A percentile compares a stretch with the other conserved stretches of the same genome.
These are phyloP conservation scores for Coelopa frigida DNA, from an alignment of 1,140 invertebrate species.

Conservation along the genomic window DNA sequence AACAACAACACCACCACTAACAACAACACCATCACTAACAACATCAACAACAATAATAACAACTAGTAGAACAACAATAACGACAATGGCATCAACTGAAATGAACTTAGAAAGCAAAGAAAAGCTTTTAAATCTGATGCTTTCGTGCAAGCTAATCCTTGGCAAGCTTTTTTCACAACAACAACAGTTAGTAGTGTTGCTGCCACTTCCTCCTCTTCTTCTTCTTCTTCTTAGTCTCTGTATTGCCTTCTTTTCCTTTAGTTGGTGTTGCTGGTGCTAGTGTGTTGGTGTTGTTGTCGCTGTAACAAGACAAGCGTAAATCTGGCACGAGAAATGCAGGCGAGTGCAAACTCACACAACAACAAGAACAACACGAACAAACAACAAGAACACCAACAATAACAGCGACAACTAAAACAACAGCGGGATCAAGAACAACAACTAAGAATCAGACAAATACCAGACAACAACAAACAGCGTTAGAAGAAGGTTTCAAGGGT, in stretches of 20 bases:
- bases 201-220: neutral
- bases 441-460: conserved; percentile 21
- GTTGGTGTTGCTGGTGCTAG: too few species aligned
- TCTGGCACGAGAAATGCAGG: conserved; percentile 40
- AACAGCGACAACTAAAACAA: conserved; percentile 15
- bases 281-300: conserved; percentile 2
- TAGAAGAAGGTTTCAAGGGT: too few species aligned
- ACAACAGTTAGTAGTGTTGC: neutral
- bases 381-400: conserved; percentile 10
- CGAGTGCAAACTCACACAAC: too few species aligned
- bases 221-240: neutral
- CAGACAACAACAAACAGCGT: too few species aligned
- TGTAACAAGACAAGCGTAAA: conserved; percentile 17
- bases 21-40: neutral
- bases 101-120: conserved; percentile 35
- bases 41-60: conserved; percentile 13
- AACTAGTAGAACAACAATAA: conserved; percentile 1
- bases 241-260: neutral
- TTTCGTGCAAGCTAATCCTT: conserved; percentile 46
- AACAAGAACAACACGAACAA: conserved; percentile 3
- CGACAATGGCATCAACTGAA: conserved; percentile 19
- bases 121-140: conserved; percentile 46
- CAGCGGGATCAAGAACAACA: conserved; percentile 9
- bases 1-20: conserved; percentile 8
- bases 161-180: conserved; percentile 30